phyloP scores from a whole-genome alignment of 2,888 invertebrate genomes.

The Siphonodentalium dalli region DNA sequence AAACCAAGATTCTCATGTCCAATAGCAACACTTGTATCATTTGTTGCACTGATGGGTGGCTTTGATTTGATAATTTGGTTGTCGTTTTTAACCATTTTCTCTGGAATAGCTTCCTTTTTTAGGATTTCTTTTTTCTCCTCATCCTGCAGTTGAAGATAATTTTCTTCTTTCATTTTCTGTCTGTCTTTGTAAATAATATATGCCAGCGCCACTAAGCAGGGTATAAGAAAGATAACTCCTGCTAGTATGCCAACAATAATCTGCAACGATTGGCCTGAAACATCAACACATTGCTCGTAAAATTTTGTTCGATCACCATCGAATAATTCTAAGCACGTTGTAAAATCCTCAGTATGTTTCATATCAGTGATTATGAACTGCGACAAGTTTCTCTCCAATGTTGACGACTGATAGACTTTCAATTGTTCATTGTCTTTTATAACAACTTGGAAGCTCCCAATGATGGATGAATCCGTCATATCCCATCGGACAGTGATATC shows the following conservation, averaged over 20 bases:
- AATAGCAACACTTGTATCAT: too few species aligned
- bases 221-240: conserved; percentile 36
- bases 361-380: conserved; percentile 17
- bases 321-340: conserved; percentile 28
- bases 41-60: too few species aligned
- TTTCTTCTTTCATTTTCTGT: conserved; percentile 3
- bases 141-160: not conserved
- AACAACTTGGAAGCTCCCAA: too few species aligned
- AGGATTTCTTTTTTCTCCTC: not conserved
- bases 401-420: conserved; percentile 26
- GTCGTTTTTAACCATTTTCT: too few species aligned
- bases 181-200: conserved; percentile 29
- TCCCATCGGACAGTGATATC: too few species aligned
- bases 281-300: conserved; percentile 2
- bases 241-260: conserved; percentile 39
- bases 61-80: too few species aligned
- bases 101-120: not conserved
- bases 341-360: conserved; percentile 18
- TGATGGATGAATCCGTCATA: too few species aligned
- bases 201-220: conserved; percentile 29
- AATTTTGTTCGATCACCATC: conserved; percentile 10
- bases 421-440: too few species aligned
- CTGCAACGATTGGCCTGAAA: not conserved
- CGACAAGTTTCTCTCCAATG: conserved; percentile 6
- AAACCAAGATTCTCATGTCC: too few species aligned